A percentile compares a stretch with the other conserved stretches of the same genome.
Evolutionary conservation across 2,797 vertebrate species (phyloP).

Genomic region (Cheirogaleus major): DNA sequence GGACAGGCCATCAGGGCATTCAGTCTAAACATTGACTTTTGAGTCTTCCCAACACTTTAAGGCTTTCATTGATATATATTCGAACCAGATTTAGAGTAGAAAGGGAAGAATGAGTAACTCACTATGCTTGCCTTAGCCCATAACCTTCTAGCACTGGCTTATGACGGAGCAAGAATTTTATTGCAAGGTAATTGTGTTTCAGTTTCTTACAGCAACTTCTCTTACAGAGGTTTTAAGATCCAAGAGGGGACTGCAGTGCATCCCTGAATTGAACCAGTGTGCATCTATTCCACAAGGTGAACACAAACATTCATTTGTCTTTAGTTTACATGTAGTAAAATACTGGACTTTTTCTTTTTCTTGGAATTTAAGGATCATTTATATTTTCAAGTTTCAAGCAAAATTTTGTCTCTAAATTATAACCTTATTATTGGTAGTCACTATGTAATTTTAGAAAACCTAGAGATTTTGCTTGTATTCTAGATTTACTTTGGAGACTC

Average conservation of each 20-base stretch:
- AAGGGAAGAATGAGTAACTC: background rate
- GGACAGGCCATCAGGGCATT: background rate
- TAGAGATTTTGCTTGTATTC: background rate
- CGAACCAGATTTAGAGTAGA: background rate
- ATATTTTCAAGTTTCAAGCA: background rate
- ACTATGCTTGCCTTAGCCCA: background rate
- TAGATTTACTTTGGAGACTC: background rate
- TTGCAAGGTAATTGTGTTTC: background rate
- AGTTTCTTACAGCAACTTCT: background rate
- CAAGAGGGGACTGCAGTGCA: background rate
- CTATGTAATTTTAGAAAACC: background rate
- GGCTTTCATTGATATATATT: slow-evolving; percentile 2
- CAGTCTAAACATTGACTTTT: background rate
- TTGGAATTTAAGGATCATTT: slow-evolving; percentile 10
- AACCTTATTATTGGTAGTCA: slow-evolving; percentile 30
- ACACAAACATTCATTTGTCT: background rate
- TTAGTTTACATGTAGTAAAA: background rate
- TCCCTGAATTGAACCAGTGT: background rate
- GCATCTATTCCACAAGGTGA: background rate
- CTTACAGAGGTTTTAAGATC: background rate
- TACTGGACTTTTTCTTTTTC: background rate
- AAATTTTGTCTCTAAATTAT: background rate
- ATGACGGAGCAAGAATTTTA: background rate
- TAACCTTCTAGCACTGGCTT: background rate
- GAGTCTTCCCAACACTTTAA: background rate